phyloP scores from a whole-genome alignment of 2,113 vertebrate genomes.

The Daubentonia madagascariensis region DNA sequence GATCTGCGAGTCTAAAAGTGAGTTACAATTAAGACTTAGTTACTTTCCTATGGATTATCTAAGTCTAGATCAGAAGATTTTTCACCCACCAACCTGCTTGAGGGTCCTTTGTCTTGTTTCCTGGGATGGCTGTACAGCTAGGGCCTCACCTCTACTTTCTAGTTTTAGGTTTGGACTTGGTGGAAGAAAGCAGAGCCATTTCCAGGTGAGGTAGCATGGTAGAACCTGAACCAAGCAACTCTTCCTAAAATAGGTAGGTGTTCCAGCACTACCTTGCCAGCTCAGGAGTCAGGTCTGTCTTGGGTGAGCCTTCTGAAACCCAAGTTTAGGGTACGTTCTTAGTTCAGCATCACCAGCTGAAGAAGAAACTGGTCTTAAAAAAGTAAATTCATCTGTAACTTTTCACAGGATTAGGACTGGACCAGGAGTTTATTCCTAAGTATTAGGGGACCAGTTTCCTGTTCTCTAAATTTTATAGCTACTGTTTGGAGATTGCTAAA shows the following conservation, averaged over 20 bases:
- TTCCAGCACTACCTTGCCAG: background rate
- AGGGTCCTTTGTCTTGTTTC: background rate
- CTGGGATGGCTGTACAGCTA: accelerated
- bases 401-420: background rate
- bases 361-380: background rate
- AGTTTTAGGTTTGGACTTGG: background rate
- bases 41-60: background rate
- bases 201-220: background rate
- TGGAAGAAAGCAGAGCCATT: background rate
- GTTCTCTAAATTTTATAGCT: background rate
- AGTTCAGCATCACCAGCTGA: background rate
- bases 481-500: background rate
- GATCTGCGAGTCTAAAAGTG: background rate
- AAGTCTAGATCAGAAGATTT: background rate
- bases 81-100: background rate
- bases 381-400: background rate
- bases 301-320: background rate
- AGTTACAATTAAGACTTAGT: background rate
- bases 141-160: background rate
- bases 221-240: background rate
- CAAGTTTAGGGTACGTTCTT: background rate
- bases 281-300: background rate
- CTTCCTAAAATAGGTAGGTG: background rate
- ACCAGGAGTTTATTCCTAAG: background rate
- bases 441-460: background rate